Percentiles rank a stretch among this genome's conserved stretches.
These are phyloP conservation scores for Lycocorax pyrrhopterus DNA, from an alignment of 2,113 vertebrate species.

Conservation along the genomic window DNA sequence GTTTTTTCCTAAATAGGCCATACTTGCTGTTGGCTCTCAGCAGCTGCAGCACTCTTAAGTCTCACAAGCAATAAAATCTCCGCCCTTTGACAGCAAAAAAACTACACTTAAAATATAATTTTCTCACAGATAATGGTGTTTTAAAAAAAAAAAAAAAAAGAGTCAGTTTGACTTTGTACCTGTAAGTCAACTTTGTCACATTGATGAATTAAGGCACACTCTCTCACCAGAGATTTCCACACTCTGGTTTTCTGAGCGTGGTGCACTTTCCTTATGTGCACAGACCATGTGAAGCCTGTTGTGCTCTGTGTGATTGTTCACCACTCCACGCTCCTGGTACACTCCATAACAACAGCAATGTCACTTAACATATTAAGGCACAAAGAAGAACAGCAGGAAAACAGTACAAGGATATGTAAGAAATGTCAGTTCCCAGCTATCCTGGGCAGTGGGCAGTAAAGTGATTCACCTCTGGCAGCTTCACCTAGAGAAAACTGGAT, in stretches of 20 bases:
- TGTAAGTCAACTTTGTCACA: background rate
- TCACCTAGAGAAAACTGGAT: background rate
- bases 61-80: background rate
- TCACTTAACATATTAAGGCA: background rate
- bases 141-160: background rate
- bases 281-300: background rate
- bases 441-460: background rate
- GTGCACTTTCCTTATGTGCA: background rate
- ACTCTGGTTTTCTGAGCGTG: background rate
- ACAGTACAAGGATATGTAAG: background rate
- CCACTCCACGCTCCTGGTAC: background rate
- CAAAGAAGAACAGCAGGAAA: background rate
- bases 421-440: background rate
- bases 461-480: background rate
- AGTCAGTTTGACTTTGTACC: background rate
- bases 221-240: background rate
- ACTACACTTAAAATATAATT: background rate
- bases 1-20: background rate
- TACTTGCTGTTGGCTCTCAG: background rate
- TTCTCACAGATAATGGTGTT: background rate
- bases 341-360: background rate
- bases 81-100: background rate
- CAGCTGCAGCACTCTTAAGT: background rate
- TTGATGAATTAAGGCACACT: background rate
- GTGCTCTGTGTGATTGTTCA: background rate